A percentile compares a stretch with the other conserved stretches of the same genome.
Conservation (phyloP, 2,888 invertebrate species). For the Amorpha juglandis region DNA sequence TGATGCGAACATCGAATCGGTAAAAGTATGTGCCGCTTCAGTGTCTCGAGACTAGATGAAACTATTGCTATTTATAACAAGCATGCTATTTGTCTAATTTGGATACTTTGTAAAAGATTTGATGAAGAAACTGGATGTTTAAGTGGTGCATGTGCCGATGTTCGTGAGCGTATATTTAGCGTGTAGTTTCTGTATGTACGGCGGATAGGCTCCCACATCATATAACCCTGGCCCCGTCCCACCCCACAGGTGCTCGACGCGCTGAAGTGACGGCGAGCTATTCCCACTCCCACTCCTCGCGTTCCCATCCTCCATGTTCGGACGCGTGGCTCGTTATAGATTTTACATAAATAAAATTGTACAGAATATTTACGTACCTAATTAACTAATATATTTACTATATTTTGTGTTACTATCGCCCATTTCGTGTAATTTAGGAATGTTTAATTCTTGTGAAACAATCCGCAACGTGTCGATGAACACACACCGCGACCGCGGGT, state of each 20-base stretch:
- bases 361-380: slow-evolving; percentile 51
- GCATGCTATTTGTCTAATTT: too few species aligned
- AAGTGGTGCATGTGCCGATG: background rate
- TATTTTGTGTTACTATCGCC: slow-evolving; percentile 46
- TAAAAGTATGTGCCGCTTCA: background rate
- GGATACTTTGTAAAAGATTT: too few species aligned
- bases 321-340: slow-evolving; percentile 28
- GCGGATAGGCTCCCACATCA: background rate
- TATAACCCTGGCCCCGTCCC: slow-evolving; percentile 28
- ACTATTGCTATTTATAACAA: too few species aligned
- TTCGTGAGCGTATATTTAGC: background rate
- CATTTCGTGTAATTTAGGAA: slow-evolving; percentile 36
- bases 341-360: slow-evolving; percentile 42
- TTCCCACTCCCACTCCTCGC: slow-evolving; percentile 21
- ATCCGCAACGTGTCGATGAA: background rate
- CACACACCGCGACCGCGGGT: background rate
- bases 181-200: background rate
- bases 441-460: slow-evolving; percentile 36
- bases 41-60: background rate
- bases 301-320: slow-evolving; percentile 26
- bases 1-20: background rate
- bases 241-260: slow-evolving; percentile 50
- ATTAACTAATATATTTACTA: slow-evolving; percentile 36
- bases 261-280: slow-evolving; percentile 36
- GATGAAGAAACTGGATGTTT: too few species aligned